Conservation (phyloP, 1,140 invertebrate species). For the Bombus ignitus region DNA sequence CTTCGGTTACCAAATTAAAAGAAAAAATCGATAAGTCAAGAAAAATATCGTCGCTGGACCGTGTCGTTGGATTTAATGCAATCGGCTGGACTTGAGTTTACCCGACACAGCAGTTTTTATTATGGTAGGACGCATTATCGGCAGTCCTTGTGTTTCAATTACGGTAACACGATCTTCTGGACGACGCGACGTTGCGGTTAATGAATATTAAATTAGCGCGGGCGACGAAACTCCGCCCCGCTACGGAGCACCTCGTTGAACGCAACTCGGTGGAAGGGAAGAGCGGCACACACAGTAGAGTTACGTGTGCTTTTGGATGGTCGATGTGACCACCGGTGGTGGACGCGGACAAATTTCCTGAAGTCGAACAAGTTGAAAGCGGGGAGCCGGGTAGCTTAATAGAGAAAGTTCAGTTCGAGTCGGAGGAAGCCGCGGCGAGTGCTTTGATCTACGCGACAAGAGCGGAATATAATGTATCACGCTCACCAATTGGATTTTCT, state of each 20-base stretch:
- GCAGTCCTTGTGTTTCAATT: neutral
- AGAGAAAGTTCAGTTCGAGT: constrained; percentile 52
- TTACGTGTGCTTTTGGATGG: constrained; percentile 16
- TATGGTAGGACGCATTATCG: neutral
- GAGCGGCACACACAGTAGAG: neutral
- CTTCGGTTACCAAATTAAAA: neutral
- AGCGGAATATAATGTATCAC: constrained; percentile 72
- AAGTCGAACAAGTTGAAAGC: constrained; percentile 43
- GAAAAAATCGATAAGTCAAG: neutral
- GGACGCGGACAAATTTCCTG: constrained; percentile 54
- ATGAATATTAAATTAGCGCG: constrained; percentile 46
- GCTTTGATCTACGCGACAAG: constrained; percentile 58
- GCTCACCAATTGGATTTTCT: constrained; percentile 75
- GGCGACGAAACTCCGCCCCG: constrained; percentile 1
- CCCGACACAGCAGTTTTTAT: neutral
- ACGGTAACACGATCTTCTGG: neutral
- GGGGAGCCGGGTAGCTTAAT: constrained; percentile 43
- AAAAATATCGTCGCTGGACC: neutral
- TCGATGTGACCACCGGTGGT: constrained; percentile 10
- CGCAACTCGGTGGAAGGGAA: neutral
- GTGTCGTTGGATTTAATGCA: neutral
- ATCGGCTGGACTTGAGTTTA: neutral
- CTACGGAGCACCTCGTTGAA: neutral
- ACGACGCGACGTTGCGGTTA: constrained; percentile 2
- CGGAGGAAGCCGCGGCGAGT: neutral